phyloP scores from a whole-genome alignment of 2,888 invertebrate genomes.

The Ennomos erosarius region DNA sequence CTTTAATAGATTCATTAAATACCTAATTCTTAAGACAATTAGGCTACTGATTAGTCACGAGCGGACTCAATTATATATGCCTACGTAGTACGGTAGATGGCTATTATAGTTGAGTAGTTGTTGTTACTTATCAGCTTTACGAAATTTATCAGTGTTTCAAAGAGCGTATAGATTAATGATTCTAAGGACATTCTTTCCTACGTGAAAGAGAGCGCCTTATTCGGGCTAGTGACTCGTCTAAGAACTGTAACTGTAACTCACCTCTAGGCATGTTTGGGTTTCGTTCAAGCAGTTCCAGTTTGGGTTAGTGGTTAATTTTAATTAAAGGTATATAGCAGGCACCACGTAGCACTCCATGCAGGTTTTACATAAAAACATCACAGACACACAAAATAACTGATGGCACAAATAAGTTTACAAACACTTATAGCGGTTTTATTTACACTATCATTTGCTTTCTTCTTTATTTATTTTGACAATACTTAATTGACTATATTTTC shows the following conservation, averaged over 20 bases:
- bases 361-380: slow-evolving; percentile 55
- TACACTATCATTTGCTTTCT: slow-evolving; percentile 41
- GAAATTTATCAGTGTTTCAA: too few relatives aligned
- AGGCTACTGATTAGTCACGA: not conserved
- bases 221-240: not conserved
- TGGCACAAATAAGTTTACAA: slow-evolving; percentile 44
- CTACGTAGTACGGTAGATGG: not conserved
- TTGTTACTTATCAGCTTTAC: too few relatives aligned
- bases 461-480: slow-evolving; percentile 48
- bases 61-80: not conserved
- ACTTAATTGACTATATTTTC: slow-evolving; percentile 47
- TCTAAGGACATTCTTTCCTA: too few relatives aligned
- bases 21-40: slow-evolving; percentile 1
- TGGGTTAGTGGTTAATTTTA: slow-evolving; percentile 63
- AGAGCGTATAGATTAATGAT: too few relatives aligned
- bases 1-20: slow-evolving; percentile 4
- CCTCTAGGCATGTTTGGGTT: slow-evolving; percentile 69
- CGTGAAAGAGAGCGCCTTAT: too few relatives aligned
- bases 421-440: slow-evolving; percentile 44
- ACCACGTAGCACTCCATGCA: slow-evolving; percentile 60
- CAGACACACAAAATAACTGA: slow-evolving; percentile 51
- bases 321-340: slow-evolving; percentile 48
- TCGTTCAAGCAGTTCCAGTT: slow-evolving; percentile 49
- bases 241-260: slow-evolving; percentile 54
- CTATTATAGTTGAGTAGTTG: too few relatives aligned